Evolutionary conservation across 2,888 invertebrate genomes (phyloP), one percentile per base, ranked within the genome.

Genomic region (Pachydiplax longipennis): DNA sequence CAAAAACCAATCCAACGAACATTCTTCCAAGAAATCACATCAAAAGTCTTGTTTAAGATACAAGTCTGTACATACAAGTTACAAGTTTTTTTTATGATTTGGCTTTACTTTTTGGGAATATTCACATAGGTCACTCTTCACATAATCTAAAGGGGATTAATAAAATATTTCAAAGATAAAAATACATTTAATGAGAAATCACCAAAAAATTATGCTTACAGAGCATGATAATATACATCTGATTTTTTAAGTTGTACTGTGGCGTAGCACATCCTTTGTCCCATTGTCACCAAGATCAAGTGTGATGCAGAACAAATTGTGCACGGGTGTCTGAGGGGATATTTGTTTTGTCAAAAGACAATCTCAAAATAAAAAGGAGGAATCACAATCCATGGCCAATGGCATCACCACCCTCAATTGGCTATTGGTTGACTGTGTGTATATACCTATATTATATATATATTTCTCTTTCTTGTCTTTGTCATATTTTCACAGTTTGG

Each of bases 141-240:
- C 90, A 81, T 81, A 81, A 81, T 87, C 87, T 82, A 91, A 92
- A 90, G 91, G 87, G 91, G 90, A 91, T 92, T 91, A 92, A 91
- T 92, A 92, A 92, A 92, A 91, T 91, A 92, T 91, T 91, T 92
- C 91, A 91, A 92, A 92, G 92, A 92, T 92, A 92, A 92, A 92
- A 92, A 92, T 92, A 92, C 92, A 92, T 92, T 92, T 92, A 92
- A 92, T 92, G 92, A 92, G 91, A 92, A 92, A 91, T 92, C 91
- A 92, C 92, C 92, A 92, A 92, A 91, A 91, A 91, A 91, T 91
- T 92, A 91, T 91, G 91, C 82, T 91, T 91, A 92, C 91, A 92
- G 91, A 91, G 87, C 91, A 91, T 91, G 91, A 91, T 91, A 91
- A 91, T 91, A 91, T 91, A 91, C 91, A 91, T 91, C 91, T 92